Percentiles rank a stretch among this genome's conserved stretches.
Evolutionary conservation across 2,113 vertebrate genomes (phyloP).

Genomic region (Abramis brama): DNA sequence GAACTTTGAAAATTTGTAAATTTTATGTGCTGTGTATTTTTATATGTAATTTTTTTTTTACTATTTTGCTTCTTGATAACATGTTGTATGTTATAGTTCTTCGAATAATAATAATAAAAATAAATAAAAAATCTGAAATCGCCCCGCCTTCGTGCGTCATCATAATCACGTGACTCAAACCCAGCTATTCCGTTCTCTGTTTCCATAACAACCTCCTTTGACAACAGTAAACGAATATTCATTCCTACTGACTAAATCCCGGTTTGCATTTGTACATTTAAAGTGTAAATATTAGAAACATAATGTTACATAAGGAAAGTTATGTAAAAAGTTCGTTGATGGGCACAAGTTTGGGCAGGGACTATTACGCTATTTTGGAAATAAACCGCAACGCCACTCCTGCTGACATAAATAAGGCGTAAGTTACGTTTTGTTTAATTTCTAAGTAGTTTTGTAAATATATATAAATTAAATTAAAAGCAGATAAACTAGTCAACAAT

Average conservation of each 20-base stretch:
- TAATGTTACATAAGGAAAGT: too few relatives aligned
- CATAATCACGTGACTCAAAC: too few relatives aligned
- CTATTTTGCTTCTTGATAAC: too few relatives aligned
- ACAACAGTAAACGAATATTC: background rate
- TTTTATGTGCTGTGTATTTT: too few relatives aligned
- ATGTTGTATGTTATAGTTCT: too few relatives aligned
- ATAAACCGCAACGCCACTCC: conserved; percentile 77
- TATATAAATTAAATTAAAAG: background rate
- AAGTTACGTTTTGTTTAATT: conserved; percentile 58
- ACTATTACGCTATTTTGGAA: conserved; percentile 85
- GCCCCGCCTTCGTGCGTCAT: too few relatives aligned
- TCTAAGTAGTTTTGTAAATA: background rate
- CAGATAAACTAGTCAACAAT: background rate
- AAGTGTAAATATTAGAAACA: background rate
- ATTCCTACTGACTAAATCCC: background rate
- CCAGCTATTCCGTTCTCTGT: background rate
- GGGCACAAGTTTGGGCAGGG: too few relatives aligned
- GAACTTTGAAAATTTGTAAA: too few relatives aligned
- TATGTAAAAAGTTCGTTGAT: background rate
- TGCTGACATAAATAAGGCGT: conserved; percentile 87
- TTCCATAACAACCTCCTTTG: conserved; percentile 7
- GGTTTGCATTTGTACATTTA: too few relatives aligned
- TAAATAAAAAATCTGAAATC: too few relatives aligned
- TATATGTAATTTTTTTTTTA: too few relatives aligned
- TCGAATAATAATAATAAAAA: too few relatives aligned